These are phyloP conservation scores for Microctenopoma steveboyesi DNA, from an alignment of 2,797 vertebrate species.

Conservation along the genomic window DNA sequence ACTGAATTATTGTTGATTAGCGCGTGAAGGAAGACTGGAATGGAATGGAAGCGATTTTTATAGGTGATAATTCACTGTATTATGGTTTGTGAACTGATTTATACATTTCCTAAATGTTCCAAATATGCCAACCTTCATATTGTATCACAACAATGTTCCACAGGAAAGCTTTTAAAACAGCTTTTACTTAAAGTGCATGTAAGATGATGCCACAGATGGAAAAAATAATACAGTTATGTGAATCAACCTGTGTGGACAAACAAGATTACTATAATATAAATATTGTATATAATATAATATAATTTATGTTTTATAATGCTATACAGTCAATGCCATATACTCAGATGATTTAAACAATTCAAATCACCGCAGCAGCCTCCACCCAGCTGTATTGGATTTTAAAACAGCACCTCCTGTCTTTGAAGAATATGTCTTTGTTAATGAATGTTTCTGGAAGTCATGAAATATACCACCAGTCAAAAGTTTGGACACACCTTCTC, in stretches of 20 bases:
- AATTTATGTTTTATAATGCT: constrained; percentile 35
- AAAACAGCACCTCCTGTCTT: constrained; percentile 49
- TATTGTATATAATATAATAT: too few species aligned
- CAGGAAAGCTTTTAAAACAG: background rate
- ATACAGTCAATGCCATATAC: constrained; percentile 14
- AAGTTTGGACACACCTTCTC: too few species aligned
- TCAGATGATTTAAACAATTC: constrained; percentile 26
- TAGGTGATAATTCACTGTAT: background rate
- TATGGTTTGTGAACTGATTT: background rate
- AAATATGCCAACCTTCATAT: constrained; percentile 15
- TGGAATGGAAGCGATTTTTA: background rate
- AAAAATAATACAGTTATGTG: background rate
- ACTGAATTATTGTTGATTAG: constrained; percentile 1
- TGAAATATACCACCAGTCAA: background rate
- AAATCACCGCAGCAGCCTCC: constrained; percentile 50
- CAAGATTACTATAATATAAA: background rate
- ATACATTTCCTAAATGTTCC: constrained; percentile 6
- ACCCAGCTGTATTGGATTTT: constrained; percentile 35
- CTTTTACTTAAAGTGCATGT: constrained; percentile 12
- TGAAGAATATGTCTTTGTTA: constrained; percentile 51
- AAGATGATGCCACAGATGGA: constrained; percentile 2
- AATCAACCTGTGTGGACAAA: constrained; percentile 2
- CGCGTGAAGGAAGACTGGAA: background rate
- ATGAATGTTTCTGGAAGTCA: constrained; percentile 48
- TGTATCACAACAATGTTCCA: background rate